Conservation (phyloP, 2,113 vertebrate species). For the Acrocephalus kingi region DNA sequence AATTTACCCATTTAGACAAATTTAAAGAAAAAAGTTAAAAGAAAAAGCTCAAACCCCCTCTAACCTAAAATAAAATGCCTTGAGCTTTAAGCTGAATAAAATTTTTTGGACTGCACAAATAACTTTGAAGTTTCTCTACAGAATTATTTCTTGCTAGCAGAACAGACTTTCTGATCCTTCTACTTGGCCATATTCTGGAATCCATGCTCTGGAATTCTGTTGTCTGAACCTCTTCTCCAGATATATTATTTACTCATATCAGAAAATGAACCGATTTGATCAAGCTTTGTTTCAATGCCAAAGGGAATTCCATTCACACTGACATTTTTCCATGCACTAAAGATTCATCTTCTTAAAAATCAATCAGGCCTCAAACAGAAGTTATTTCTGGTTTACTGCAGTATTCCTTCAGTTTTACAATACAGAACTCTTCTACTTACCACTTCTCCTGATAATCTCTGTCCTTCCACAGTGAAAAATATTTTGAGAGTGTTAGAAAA, state of each 20-base stretch:
- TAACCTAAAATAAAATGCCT: background rate
- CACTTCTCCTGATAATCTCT: background rate
- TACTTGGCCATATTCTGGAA: background rate
- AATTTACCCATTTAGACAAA: background rate
- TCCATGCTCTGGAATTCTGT: background rate
- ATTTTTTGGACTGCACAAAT: background rate
- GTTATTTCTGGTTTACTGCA: background rate
- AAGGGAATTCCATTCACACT: background rate
- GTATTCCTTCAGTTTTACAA: background rate
- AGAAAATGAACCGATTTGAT: background rate
- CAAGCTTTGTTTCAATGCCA: background rate
- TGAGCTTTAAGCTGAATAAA: background rate
- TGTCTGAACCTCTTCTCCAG: background rate
- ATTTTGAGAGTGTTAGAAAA: background rate
- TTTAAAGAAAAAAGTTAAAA: background rate
- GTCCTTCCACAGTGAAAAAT: background rate
- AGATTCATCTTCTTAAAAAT: background rate
- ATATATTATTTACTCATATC: background rate
- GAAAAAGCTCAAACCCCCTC: fast-evolving
- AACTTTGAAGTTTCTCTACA: background rate
- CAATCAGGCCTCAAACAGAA: background rate
- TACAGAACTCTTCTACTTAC: background rate
- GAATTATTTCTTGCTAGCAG: background rate
- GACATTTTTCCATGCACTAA: background rate
- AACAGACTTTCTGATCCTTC: background rate